A percentile compares a stretch with the other conserved stretches of the same genome.
These are phyloP conservation scores for Thelaira solivaga DNA, from an alignment of 2,888 invertebrate species.

Conservation along the genomic window DNA sequence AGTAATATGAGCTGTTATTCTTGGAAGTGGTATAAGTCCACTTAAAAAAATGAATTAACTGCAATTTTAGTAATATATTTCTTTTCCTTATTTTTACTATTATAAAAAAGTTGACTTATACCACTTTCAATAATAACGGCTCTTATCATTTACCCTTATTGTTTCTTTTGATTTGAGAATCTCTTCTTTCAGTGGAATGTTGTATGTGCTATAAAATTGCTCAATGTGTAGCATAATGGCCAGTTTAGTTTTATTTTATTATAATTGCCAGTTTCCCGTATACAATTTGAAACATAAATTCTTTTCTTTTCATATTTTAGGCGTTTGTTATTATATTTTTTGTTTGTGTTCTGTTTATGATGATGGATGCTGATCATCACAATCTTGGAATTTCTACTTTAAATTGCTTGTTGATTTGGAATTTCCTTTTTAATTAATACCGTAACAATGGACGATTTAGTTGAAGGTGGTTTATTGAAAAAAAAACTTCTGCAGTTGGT, in stretches of 20 bases:
- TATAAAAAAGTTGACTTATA: too few species aligned
- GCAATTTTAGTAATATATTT: too few species aligned
- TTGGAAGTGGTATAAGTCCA: too few species aligned
- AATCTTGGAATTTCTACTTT: constrained; percentile 7
- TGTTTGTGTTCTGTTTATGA: background rate
- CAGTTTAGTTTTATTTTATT: constrained; percentile 18
- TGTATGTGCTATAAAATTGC: constrained; percentile 40
- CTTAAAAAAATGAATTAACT: too few species aligned
- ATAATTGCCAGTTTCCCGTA: constrained; percentile 60
- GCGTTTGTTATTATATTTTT: background rate
- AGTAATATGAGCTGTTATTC: too few species aligned
- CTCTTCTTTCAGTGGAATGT: constrained; percentile 38
- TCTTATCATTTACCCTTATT: too few species aligned
- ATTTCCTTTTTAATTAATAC: constrained; percentile 30
- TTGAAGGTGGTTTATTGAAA: background rate
- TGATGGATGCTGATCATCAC: constrained; percentile 1
- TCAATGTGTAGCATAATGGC: constrained; percentile 29
- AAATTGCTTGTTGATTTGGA: constrained; percentile 29
- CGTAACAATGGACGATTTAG: background rate
- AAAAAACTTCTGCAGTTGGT: background rate
- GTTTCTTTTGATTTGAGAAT: background rate
- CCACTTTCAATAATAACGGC: too few species aligned
- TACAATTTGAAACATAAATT: constrained; percentile 40
- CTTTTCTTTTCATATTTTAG: background rate
- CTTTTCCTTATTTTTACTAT: too few species aligned